These are phyloP conservation scores for Protosalanx chinensis DNA, from an alignment of 2,797 vertebrate genomes.

Conservation along the genomic window DNA sequence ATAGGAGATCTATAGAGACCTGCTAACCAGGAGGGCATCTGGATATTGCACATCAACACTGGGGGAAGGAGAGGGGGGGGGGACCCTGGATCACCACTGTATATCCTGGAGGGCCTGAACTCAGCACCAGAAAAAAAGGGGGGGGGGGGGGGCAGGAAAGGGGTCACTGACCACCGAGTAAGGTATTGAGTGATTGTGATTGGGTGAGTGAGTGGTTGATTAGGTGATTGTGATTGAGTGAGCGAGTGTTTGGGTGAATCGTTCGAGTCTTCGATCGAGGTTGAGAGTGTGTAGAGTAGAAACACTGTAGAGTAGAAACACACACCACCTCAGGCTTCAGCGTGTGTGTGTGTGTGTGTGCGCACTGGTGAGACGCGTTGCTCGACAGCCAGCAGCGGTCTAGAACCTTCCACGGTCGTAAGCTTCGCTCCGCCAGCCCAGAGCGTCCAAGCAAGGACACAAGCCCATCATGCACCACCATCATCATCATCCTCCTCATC, in stretches of 20 bases:
- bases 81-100: slow-evolving; percentile 12
- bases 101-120: slow-evolving; percentile 14
- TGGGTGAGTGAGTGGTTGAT: slow-evolving; percentile 14
- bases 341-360: slow-evolving; percentile 12
- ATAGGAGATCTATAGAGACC: not conserved
- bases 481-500: slow-evolving; percentile 63
- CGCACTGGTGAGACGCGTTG: slow-evolving; percentile 20
- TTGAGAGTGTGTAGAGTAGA: not conserved
- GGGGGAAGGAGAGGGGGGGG: not conserved
- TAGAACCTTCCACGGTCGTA: slow-evolving; percentile 32
- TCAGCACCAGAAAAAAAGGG: not conserved
- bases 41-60: slow-evolving; percentile 57
- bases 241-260: slow-evolving; percentile 14
- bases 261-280: not conserved
- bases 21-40: not conserved
- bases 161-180: not conserved
- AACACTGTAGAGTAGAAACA: too few species aligned
- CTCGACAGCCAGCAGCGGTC: slow-evolving; percentile 40
- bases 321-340: not conserved
- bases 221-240: slow-evolving; percentile 1
- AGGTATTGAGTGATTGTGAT: slow-evolving; percentile 1
- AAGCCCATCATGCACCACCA: not conserved
- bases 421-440: not conserved
- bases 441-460: not conserved
- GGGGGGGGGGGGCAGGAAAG: slow-evolving; percentile 9